phyloP scores from a whole-genome alignment of 2,113 vertebrate genomes.

The Delphinapterus leucas region DNA sequence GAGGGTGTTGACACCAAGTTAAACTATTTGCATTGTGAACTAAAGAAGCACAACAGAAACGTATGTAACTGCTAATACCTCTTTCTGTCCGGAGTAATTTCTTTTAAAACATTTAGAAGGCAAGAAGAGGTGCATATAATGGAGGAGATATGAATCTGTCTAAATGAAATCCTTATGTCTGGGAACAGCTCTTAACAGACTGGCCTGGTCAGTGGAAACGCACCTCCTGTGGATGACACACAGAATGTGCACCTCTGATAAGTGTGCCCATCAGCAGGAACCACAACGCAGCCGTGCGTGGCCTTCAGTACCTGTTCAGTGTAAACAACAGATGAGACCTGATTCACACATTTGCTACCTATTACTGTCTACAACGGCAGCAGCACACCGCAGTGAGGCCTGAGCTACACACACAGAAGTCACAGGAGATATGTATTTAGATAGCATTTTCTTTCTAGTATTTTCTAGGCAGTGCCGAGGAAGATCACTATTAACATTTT shows the following conservation, averaged over 20 bases:
- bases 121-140: neutral
- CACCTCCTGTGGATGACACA: neutral
- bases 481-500: conserved; percentile 76
- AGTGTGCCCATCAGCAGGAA: conserved; percentile 68
- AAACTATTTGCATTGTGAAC: neutral
- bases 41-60: neutral
- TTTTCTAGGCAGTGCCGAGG: conserved; percentile 46
- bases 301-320: conserved; percentile 64
- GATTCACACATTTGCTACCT: conserved; percentile 71
- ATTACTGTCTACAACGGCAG: conserved; percentile 77
- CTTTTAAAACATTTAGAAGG: neutral
- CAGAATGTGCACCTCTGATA: neutral
- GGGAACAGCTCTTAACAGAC: conserved; percentile 52
- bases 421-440: neutral
- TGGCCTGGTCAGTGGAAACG: conserved; percentile 26
- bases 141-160: conserved; percentile 26
- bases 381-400: conserved; percentile 76
- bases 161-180: neutral
- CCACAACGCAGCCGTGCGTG: conserved; percentile 43
- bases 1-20: neutral
- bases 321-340: conserved; percentile 76
- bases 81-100: neutral
- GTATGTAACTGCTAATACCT: accelerated
- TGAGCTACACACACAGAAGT: conserved; percentile 76
- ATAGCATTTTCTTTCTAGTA: conserved; percentile 27